Evolutionary conservation across 2,888 invertebrate genomes (phyloP).

Genomic region (Trissonchulus sp.): DNA sequence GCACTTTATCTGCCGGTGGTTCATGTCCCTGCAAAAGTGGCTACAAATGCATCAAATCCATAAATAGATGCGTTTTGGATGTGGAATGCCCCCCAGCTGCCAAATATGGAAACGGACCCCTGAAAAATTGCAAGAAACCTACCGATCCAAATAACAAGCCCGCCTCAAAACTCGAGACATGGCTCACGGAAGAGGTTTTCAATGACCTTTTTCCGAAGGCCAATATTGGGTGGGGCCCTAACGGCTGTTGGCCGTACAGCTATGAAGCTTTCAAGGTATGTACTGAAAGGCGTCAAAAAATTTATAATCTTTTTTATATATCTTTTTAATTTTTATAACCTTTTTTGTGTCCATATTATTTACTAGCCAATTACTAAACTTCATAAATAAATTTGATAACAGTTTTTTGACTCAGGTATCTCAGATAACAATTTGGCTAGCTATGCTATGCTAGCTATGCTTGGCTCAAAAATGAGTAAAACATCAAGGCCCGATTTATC

Average conservation of each 20-base stretch:
- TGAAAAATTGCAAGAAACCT: neutral
- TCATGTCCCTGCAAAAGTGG: slow-evolving; percentile 7
- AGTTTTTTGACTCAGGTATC: no score
- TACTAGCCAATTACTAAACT: no score
- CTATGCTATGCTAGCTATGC: no score
- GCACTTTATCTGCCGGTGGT: no score
- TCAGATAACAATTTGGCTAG: no score
- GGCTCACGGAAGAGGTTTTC: slow-evolving; percentile 30
- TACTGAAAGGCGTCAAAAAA: no score
- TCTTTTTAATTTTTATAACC: no score
- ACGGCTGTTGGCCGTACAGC: slow-evolving; percentile 44
- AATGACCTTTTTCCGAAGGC: slow-evolving; percentile 48
- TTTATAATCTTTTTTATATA: no score
- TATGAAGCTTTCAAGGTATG: slow-evolving; percentile 47
- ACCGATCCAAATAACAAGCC: slow-evolving; percentile 10
- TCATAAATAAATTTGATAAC: no score
- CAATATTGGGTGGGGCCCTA: slow-evolving; percentile 47
- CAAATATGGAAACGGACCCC: slow-evolving; percentile 13
- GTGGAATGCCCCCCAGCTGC: slow-evolving; percentile 15
- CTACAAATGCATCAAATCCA: slow-evolving; percentile 20
- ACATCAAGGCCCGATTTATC: no score
- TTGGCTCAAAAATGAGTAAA: no score
- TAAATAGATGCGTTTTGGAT: slow-evolving; percentile 19
- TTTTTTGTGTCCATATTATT: no score
- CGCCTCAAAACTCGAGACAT: neutral